These are phyloP conservation scores for Pseudorhombus dupliciocellatus DNA, from an alignment of 2,113 vertebrate genomes.

Conservation along the genomic window DNA sequence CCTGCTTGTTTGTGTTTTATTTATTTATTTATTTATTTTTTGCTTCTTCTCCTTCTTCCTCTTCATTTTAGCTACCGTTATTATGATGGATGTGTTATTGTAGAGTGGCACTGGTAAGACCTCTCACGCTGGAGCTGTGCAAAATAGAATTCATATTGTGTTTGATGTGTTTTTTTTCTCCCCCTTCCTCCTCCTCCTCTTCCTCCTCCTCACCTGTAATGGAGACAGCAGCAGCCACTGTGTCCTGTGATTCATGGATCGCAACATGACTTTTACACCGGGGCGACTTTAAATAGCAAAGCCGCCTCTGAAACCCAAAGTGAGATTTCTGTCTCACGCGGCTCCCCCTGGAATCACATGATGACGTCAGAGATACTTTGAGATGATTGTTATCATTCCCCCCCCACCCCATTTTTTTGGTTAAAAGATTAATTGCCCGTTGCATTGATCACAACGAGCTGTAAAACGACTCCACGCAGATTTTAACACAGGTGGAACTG, in stretches of 20 bases:
- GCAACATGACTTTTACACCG: slow-evolving; percentile 23
- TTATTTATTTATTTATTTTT: slow-evolving; percentile 1
- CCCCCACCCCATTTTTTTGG: slow-evolving; percentile 45
- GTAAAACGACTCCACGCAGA: slow-evolving; percentile 37
- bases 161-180: slow-evolving; percentile 55
- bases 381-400: slow-evolving; percentile 49
- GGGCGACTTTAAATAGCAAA: slow-evolving; percentile 21
- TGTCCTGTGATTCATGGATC: slow-evolving; percentile 39
- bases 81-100: slow-evolving; percentile 79
- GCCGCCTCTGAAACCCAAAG: slow-evolving; percentile 1
- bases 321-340: neutral
- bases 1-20: too few species aligned
- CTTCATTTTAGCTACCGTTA: slow-evolving; percentile 76
- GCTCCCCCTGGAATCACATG: slow-evolving; percentile 7
- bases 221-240: slow-evolving; percentile 28
- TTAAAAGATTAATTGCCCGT: slow-evolving; percentile 51
- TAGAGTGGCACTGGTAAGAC: slow-evolving; percentile 78
- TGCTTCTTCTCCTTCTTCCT: slow-evolving; percentile 9
- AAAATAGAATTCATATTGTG: slow-evolving; percentile 65
- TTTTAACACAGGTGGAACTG: slow-evolving; percentile 52
- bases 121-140: slow-evolving; percentile 45
- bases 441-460: slow-evolving; percentile 31
- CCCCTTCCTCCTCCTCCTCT: neutral
- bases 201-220: slow-evolving; percentile 17
- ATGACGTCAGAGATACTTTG: slow-evolving; percentile 40